Base-by-base conservation (phyloP, 64 coral and sea anemone genomes). In the Trachythela sp. region DNA sequence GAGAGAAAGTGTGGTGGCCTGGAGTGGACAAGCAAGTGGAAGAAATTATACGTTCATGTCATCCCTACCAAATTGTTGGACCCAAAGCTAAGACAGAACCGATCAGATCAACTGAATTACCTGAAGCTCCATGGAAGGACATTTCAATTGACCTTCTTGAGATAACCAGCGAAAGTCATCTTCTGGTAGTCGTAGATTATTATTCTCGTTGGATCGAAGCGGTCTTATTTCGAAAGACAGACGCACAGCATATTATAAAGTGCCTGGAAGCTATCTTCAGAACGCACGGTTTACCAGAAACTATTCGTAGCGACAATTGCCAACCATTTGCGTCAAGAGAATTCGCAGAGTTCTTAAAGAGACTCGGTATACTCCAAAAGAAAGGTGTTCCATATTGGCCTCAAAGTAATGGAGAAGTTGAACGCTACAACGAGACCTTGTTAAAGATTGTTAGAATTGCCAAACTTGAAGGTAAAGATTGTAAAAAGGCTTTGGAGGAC, bases 391-490 rank as follows among this genome's bases (percentile, higher is more conserved):
- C 86, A 0, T 94, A 91, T 26, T 88, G 86, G 92, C 89, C 85
- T 20, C 88, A 94, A 49, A 87, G 88, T 84, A 90, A 94, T 17
- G 70, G 77, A 52, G 91, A 54, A 37, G 92, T 94, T 77, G 92
- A 94, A 86, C 67, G 54, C 32, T 64, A 36, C 41, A 94, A 91
- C 50, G 75, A 90, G 58, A 90, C 77, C 22, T 14, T 90, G 35
- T 58, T 94, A 24, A 93, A 93, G 42, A 85, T 90, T 31, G 88
- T 90, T 33, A 45, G 88, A 84, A 94, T 94, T 48, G 88, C 85
- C 2, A 84, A 48, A 7, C 84, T 90, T 43, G 72, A 94, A 87
- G 88, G 71, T 17, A 84, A 33, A 87, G 85, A 90, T 37, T 89
- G 84, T 45, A 24, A 71, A 29, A 89, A 86, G 40, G 85, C 84